These are phyloP conservation scores for Steinernema feltiae DNA, from an alignment of 1,140 invertebrate species.

Conservation along the genomic window DNA sequence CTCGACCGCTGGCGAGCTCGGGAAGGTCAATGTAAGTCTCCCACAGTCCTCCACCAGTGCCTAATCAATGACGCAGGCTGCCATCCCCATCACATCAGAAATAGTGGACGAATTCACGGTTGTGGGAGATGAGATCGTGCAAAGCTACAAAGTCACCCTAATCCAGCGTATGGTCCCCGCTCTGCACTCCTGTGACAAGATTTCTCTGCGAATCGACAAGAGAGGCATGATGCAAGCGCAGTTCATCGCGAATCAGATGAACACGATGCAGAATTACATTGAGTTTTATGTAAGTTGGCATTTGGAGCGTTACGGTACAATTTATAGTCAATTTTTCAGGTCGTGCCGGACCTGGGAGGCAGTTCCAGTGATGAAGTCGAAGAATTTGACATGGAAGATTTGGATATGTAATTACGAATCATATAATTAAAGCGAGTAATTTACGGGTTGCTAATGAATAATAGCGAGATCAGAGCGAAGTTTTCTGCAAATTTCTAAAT, in stretches of 20 bases:
- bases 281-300: slow-evolving; percentile 8
- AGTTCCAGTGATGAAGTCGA: no score
- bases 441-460: no score
- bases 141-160: background rate
- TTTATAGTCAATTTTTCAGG: no score
- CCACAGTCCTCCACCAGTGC: background rate
- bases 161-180: background rate
- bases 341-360: no score
- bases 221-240: background rate
- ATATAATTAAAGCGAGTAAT: no score
- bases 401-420: no score
- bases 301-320: background rate
- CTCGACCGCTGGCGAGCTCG: background rate
- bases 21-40: background rate
- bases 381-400: no score
- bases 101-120: background rate
- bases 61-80: background rate
- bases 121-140: background rate
- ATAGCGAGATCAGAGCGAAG: no score
- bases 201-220: background rate
- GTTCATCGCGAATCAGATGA: background rate
- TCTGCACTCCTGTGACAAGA: background rate
- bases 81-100: background rate
- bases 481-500: no score
- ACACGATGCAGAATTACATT: background rate